Evolutionary conservation across 2,888 invertebrate genomes (phyloP).

Genomic region (Spilarctia lutea): DNA sequence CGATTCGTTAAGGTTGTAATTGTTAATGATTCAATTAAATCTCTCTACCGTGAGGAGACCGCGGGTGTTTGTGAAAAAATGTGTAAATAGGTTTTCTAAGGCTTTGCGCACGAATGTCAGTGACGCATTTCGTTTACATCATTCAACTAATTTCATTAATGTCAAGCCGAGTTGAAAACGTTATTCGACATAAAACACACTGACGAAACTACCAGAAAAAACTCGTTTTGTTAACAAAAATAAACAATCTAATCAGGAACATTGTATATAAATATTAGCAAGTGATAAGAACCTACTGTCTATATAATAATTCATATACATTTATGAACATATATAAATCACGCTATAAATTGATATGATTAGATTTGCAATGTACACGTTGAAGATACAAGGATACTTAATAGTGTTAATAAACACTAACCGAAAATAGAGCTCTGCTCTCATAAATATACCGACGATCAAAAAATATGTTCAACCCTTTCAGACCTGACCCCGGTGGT

Average conservation of each 20-base stretch:
- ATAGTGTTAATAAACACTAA: background rate
- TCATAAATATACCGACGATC: background rate
- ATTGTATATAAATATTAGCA: background rate
- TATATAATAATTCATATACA: conserved; percentile 3
- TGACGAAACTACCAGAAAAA: background rate
- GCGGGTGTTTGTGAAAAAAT: background rate
- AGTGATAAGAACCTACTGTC: background rate
- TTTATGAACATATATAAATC: background rate
- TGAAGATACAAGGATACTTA: background rate
- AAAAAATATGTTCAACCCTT: too few relatives aligned
- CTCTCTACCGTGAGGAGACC: background rate
- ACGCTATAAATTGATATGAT: background rate
- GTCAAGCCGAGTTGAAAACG: background rate
- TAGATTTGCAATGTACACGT: conserved; percentile 5
- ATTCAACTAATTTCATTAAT: background rate
- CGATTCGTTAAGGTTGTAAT: background rate
- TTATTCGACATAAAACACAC: background rate
- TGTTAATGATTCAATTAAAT: too few relatives aligned
- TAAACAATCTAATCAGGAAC: background rate
- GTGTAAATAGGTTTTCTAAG: background rate
- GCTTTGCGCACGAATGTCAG: background rate
- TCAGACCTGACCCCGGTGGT: too few relatives aligned
- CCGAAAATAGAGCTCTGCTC: background rate
- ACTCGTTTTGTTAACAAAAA: background rate
- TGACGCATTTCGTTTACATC: background rate